phyloP scores from a whole-genome alignment of 2,113 vertebrate genomes.

The Cavia aperea region DNA sequence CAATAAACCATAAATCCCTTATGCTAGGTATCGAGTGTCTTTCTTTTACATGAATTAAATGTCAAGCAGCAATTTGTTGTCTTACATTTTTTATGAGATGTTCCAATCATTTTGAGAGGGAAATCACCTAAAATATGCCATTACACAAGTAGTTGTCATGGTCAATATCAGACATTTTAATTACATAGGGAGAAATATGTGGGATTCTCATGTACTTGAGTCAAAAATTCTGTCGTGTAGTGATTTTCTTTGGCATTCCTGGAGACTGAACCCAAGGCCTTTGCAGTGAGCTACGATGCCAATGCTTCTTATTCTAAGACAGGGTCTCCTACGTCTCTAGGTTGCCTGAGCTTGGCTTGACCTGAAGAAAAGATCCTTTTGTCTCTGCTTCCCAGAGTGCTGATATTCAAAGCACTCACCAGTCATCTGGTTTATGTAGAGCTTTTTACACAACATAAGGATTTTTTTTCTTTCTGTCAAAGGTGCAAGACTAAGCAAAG shows the following conservation, averaged over 20 bases:
- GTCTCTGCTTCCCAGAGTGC: background rate
- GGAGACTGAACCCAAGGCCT: background rate
- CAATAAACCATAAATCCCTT: background rate
- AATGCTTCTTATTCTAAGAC: background rate
- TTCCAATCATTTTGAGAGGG: background rate
- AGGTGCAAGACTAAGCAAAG: background rate
- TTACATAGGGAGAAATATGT: background rate
- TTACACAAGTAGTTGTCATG: background rate
- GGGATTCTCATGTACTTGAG: background rate
- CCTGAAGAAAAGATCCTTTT: background rate
- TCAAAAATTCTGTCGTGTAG: background rate
- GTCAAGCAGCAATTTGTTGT: background rate
- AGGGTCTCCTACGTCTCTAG: background rate
- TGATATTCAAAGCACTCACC: accelerated
- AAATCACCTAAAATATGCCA: background rate
- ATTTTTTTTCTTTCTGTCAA: background rate
- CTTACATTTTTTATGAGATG: background rate
- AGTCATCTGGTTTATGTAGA: background rate
- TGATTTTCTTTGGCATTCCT: background rate
- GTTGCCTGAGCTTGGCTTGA: background rate
- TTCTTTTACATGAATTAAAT: background rate
- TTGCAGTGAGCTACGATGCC: accelerated
- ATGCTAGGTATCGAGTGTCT: background rate
- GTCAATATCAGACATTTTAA: background rate
- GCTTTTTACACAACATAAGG: background rate